Conservation (phyloP, 2,888 invertebrate genomes). For the Drosophila quinaria region DNA sequence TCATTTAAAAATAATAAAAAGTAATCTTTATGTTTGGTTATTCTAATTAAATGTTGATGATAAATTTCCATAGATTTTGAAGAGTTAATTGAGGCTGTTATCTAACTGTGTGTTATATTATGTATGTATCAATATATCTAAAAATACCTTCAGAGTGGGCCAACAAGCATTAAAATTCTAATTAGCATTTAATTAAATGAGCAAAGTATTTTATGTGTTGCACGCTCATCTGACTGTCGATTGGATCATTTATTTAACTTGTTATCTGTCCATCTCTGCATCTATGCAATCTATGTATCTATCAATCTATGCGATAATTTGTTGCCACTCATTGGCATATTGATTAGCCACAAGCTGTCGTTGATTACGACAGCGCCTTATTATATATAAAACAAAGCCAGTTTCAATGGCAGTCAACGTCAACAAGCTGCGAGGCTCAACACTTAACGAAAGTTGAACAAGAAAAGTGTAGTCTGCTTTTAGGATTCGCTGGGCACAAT, state of each 20-base stretch:
- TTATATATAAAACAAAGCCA: conserved; percentile 39
- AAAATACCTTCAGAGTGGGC: not conserved
- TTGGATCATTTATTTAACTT: conserved; percentile 37
- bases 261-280: conserved; percentile 24
- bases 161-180: not conserved
- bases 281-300: conserved; percentile 19
- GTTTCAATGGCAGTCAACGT: conserved; percentile 26
- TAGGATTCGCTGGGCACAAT: conserved; percentile 55
- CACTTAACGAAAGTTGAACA: conserved; percentile 19
- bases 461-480: conserved; percentile 50
- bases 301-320: conserved; percentile 53
- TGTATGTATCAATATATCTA: not conserved
- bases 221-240: conserved; percentile 10
- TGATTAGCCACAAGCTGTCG: conserved; percentile 63
- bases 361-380: conserved; percentile 42
- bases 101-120: not conserved
- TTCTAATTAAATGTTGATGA: not conserved
- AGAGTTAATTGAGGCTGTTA: not conserved
- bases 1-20: too few species aligned
- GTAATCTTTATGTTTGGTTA: not conserved
- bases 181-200: conserved; percentile 12
- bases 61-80: not conserved
- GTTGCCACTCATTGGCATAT: conserved; percentile 54
- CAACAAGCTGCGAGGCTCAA: conserved; percentile 17
- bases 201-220: conserved; percentile 4